Evolutionary conservation across 2,888 invertebrate species (phyloP).

Genomic region (Phymatocera aterrima): DNA sequence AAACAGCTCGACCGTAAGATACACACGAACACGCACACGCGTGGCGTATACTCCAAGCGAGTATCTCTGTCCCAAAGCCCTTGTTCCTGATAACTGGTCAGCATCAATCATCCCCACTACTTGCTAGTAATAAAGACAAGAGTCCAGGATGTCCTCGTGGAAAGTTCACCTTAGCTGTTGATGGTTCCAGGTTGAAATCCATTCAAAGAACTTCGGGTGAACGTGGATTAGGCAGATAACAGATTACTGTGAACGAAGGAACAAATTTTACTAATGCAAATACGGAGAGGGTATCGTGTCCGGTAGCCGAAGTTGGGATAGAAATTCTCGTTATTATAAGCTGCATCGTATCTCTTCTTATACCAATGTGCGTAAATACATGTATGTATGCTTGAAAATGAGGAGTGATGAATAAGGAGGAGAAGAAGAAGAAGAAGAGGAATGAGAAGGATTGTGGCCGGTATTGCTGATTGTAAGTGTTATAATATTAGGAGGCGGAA

Average conservation of each 20-base stretch:
- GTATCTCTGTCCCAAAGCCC: constrained; percentile 56
- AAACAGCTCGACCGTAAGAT: not conserved
- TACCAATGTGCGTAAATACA: too few relatives aligned
- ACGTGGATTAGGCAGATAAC: constrained; percentile 54
- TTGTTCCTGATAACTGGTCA: constrained; percentile 61
- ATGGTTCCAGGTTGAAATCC: not conserved
- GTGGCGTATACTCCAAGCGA: not conserved
- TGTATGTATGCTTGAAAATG: too few relatives aligned
- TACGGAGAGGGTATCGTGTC: constrained; percentile 52
- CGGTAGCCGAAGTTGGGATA: constrained; percentile 51
- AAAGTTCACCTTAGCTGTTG: constrained; percentile 22
- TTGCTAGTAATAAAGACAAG: constrained; percentile 65
- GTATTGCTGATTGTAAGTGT: too few relatives aligned
- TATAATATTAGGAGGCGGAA: too few relatives aligned
- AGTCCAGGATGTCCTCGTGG: constrained; percentile 54
- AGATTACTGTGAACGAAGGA: constrained; percentile 55
- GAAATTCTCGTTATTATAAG: constrained; percentile 50
- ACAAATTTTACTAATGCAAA: constrained; percentile 59
- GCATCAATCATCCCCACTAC: constrained; percentile 60
- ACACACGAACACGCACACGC: not conserved
- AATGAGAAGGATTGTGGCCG: too few relatives aligned
- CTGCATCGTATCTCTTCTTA: constrained; percentile 35
- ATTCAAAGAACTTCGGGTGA: constrained; percentile 2
- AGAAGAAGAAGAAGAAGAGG: too few relatives aligned
- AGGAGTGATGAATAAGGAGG: too few relatives aligned